Evolutionary conservation across 2,113 vertebrate genomes (phyloP).

Genomic region (Pelobates fuscus): DNA sequence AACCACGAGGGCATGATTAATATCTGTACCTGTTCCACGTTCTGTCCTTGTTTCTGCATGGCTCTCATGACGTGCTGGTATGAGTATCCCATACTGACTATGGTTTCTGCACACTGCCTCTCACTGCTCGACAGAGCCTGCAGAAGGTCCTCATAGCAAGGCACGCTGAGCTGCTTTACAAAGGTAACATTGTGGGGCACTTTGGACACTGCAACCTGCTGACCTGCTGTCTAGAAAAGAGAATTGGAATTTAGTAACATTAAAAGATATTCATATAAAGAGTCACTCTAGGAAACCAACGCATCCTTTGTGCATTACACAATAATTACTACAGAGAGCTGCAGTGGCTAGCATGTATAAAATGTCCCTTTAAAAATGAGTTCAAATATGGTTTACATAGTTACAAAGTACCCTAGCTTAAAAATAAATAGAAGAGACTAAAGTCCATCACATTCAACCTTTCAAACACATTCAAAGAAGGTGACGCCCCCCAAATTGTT

Average conservation of each 20-base stretch:
- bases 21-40: conserved; percentile 96
- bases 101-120: conserved; percentile 85
- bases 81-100: conserved; percentile 93
- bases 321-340: no score
- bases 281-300: no score
- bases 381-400: no score
- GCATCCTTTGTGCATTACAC: no score
- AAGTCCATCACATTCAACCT: no score
- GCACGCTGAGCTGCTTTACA: not conserved
- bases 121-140: conserved; percentile 82
- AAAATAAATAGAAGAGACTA: no score
- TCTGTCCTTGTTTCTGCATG: conserved; percentile 95
- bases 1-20: no score
- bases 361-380: no score
- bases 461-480: no score
- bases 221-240: conserved; percentile 62
- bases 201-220: conserved; percentile 66
- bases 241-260: conserved; percentile 16
- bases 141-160: conserved; percentile 56
- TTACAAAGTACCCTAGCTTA: no score
- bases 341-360: no score
- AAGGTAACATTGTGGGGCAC: conserved; percentile 67
- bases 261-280: not conserved
- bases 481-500: no score
- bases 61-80: conserved; percentile 88